Evolutionary conservation across 1,140 invertebrate species (phyloP), one percentile per base, ranked within the genome.

Genomic region (Drosophila ambigua): DNA sequence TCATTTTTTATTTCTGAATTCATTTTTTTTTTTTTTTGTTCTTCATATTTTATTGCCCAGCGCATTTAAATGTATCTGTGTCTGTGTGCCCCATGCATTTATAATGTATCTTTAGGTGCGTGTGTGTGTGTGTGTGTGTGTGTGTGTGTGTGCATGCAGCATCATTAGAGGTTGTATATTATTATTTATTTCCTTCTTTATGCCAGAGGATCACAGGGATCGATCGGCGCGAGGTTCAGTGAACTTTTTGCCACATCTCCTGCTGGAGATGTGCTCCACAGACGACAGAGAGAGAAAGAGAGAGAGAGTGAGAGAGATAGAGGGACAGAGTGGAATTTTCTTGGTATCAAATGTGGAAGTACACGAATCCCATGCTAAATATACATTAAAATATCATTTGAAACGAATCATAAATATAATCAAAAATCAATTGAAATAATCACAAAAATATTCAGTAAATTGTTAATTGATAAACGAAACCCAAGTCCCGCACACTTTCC

Each of bases 111-210:
- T 35, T 35, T 35, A 39, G 28, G 35, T 39, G 50, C 9, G 52
- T 43, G 35, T 45, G 9, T 13, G 9, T 15, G 45, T 65, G 63
- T 58, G 2, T 39, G 35, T 35, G 63, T 43, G 35, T 55, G 9
- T 39, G 9, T 23, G 45, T 65, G 51, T 58, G 2, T 39, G 35
- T 35, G 63, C 62, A 44, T 69, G 35, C 35, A 39, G 77, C 81
- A 81, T 84, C 82, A 84, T 84, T 84, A 84, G 81, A 84, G 76
- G 51, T 62, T 63, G 59, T 71, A 71, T 79, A 79, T 78, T 62
- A 74, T 73, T 81, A 63, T 83, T 77, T 57, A 24, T 57, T 44
- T 75, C 52, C 61, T 51, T 44, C 44, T 35, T 41, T 49, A 54
- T 57, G 50, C 24, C 53, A 11, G 35, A 39, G 35, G 35, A 39